Evolutionary conservation across 2,113 vertebrate genomes (phyloP).

Genomic region (Choloepus hoffmanni): DNA sequence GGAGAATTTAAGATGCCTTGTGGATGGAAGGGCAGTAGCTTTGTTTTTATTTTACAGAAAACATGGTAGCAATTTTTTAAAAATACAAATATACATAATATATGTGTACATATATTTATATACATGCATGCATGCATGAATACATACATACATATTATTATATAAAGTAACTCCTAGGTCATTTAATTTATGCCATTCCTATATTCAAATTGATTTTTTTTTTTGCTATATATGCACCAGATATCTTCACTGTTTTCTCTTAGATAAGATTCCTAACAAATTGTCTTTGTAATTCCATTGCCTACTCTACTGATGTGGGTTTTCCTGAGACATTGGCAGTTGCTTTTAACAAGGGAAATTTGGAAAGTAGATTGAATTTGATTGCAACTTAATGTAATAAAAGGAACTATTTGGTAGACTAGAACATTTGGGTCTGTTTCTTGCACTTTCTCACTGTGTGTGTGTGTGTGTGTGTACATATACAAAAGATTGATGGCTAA

Average conservation of each 20-base stretch:
- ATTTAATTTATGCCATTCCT: not conserved
- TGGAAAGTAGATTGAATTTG: not conserved
- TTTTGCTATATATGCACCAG: not conserved
- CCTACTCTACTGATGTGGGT: not conserved
- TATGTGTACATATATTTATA: too few species aligned
- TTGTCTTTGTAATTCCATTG: not conserved
- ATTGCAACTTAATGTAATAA: not conserved
- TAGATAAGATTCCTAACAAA: not conserved
- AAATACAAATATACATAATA: too few species aligned
- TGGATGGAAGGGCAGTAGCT: not conserved
- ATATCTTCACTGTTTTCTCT: not conserved
- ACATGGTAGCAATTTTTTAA: too few species aligned
- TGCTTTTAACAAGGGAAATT: not conserved
- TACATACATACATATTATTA: not conserved
- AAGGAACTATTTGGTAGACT: not conserved
- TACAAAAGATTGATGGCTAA: not conserved
- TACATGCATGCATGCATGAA: too few species aligned
- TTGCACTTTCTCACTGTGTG: not conserved
- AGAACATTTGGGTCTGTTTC: not conserved
- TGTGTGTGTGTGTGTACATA: not conserved
- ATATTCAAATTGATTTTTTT: not conserved
- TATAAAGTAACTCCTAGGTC: not conserved
- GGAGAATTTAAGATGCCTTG: not conserved
- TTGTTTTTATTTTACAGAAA: not conserved
- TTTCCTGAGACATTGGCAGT: not conserved